Conservation (phyloP, 2,797 vertebrate genomes). For the Scomberomorus guttatus region DNA sequence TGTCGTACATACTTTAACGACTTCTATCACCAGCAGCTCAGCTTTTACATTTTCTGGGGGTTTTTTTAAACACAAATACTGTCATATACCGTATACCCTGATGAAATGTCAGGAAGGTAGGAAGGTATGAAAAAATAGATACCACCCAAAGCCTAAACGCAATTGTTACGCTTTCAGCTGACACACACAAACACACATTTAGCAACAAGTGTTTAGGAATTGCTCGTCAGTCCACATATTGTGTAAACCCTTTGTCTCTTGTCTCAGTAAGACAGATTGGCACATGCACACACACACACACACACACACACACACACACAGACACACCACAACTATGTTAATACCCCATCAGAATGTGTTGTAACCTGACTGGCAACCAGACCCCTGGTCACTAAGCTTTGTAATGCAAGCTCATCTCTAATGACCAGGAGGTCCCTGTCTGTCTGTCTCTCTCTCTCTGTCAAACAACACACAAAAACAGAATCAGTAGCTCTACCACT, state of each 20-base stretch:
- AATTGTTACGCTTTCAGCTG: neutral
- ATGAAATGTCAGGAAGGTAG: no score
- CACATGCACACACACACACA: slow-evolving; percentile 26
- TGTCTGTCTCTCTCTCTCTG: slow-evolving; percentile 2
- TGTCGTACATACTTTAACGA: no score
- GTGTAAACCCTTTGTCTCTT: slow-evolving; percentile 33
- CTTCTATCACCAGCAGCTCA: no score
- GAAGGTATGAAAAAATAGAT: no score
- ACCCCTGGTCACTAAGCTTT: slow-evolving; percentile 34
- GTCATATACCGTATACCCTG: no score
- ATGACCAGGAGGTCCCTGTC: slow-evolving; percentile 19
- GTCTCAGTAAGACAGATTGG: slow-evolving; percentile 33
- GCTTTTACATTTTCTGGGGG: no score
- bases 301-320: slow-evolving; percentile 20
- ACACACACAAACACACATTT: slow-evolving; percentile 17
- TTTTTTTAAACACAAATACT: no score
- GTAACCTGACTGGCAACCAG: slow-evolving; percentile 51
- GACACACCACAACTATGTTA: slow-evolving; percentile 45
- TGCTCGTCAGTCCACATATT: slow-evolving; percentile 43
- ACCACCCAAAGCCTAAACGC: neutral
- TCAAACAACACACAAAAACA: slow-evolving; percentile 13
- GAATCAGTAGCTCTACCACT: slow-evolving; percentile 26
- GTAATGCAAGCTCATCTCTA: slow-evolving; percentile 54
- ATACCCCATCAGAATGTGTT: slow-evolving; percentile 51
- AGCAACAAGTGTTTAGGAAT: slow-evolving; percentile 36